Percentiles rank a stretch among this genome's conserved stretches.
Evolutionary conservation across 1,140 invertebrate species (phyloP).

Genomic region (Lerema accius): DNA sequence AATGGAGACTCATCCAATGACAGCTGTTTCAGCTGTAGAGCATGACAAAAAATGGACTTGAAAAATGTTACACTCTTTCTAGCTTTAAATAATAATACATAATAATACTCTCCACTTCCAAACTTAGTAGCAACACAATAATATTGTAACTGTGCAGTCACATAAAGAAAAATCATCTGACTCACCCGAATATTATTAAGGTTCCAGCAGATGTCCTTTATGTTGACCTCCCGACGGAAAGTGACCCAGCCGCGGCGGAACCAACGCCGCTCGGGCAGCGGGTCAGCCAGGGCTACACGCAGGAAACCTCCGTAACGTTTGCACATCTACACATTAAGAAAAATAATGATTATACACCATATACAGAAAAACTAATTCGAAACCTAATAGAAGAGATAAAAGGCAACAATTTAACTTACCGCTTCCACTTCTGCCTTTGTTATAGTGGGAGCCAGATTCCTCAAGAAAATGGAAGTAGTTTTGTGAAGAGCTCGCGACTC

Average conservation of each 20-base stretch:
- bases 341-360: too few species aligned
- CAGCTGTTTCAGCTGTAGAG: too few species aligned
- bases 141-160: too few species aligned
- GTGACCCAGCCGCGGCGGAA: slow-evolving; percentile 99
- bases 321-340: slow-evolving; percentile 92
- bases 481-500: slow-evolving; percentile 92
- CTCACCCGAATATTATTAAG: slow-evolving; percentile 95
- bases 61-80: too few species aligned
- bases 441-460: slow-evolving; percentile 97
- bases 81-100: too few species aligned
- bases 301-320: slow-evolving; percentile 97
- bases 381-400: too few species aligned
- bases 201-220: slow-evolving; percentile 99
- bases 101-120: too few species aligned
- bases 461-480: slow-evolving; percentile 98
- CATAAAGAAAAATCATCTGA: slow-evolving; percentile 7
- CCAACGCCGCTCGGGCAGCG: slow-evolving; percentile 97
- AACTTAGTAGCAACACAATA: too few species aligned
- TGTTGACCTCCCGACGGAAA: slow-evolving; percentile 97
- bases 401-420: too few species aligned
- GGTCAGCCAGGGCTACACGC: slow-evolving; percentile 98
- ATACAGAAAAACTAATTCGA: too few species aligned
- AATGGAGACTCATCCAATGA: too few species aligned
- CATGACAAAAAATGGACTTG: too few species aligned
- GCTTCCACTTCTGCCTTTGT: slow-evolving; percentile 98